phyloP scores from a whole-genome alignment of 1,140 invertebrate species.

The Whitmania pigra region DNA sequence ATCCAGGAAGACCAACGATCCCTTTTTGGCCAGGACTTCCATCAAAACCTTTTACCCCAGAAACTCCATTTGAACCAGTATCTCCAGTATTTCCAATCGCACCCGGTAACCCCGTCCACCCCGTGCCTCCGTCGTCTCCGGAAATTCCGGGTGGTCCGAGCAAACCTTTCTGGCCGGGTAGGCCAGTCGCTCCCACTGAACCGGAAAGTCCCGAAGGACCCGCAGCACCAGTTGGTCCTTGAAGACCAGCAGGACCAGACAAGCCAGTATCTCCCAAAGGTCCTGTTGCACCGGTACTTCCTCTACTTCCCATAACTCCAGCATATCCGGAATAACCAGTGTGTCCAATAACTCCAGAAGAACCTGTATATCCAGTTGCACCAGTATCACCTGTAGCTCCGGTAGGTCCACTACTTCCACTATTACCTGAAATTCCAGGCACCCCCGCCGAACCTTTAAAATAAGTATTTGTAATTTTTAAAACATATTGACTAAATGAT shows the following conservation, averaged over 20 bases:
- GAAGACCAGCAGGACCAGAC: background rate
- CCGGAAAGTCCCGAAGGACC: conserved; percentile 17
- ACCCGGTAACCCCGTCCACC: background rate
- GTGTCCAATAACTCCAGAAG: background rate
- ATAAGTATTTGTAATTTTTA: background rate
- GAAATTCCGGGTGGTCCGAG: conserved; percentile 13
- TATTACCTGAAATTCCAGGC: background rate
- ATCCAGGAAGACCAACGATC: background rate
- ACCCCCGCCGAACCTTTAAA: background rate
- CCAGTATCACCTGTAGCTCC: conserved; percentile 8
- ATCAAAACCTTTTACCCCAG: background rate
- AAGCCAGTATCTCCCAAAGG: background rate
- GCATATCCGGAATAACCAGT: background rate
- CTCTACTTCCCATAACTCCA: no score
- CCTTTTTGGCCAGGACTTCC: background rate
- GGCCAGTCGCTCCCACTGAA: conserved; percentile 13
- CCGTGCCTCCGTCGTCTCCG: no score
- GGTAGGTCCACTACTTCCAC: background rate
- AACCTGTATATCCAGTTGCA: background rate
- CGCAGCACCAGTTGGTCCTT: background rate
- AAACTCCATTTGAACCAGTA: background rate
- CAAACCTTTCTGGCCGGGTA: conserved; percentile 7
- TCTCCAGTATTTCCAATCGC: background rate
- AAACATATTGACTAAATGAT: background rate
- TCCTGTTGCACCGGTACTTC: background rate